These are phyloP conservation scores for Nerophis ophidion DNA, from an alignment of 2,113 vertebrate species.

Conservation along the genomic window DNA sequence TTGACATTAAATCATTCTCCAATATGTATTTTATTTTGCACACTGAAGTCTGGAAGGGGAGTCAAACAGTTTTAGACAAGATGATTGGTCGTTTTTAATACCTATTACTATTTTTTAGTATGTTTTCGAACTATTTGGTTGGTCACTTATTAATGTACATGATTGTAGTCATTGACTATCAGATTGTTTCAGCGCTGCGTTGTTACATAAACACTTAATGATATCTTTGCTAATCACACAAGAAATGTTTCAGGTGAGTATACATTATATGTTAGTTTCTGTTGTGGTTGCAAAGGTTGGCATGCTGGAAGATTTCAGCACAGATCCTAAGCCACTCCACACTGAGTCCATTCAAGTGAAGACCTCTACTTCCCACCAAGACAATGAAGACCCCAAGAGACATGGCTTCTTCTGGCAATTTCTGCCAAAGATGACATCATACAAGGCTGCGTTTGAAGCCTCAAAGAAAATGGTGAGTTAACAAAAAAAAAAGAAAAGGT, in stretches of 20 bases:
- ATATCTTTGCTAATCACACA: too few species aligned
- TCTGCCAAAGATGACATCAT: conserved; percentile 3
- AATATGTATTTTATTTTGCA: not conserved
- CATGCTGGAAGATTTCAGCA: conserved; percentile 61
- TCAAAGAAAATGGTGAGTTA: conserved; percentile 74
- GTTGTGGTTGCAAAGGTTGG: conserved; percentile 65
- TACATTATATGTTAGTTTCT: not conserved
- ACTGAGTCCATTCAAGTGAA: conserved; percentile 12
- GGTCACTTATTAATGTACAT: too few species aligned
- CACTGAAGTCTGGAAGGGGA: not conserved
- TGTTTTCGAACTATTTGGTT: too few species aligned
- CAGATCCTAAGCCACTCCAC: conserved; percentile 10
- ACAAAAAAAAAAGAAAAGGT: not conserved
- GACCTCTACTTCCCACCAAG: rapidly evolving
- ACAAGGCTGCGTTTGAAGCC: conserved; percentile 72
- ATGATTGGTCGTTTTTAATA: too few species aligned
- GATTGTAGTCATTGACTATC: too few species aligned
- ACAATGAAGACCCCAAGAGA: rapidly evolving
- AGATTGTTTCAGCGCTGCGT: too few species aligned
- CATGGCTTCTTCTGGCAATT: not conserved
- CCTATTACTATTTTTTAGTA: too few species aligned
- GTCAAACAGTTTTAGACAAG: not conserved
- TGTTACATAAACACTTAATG: too few species aligned
- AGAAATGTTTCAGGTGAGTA: not conserved
- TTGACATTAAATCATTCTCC: not conserved